Base-by-base conservation (phyloP, 1,140 invertebrate genomes). In the Diabrotica virgifera region DNA sequence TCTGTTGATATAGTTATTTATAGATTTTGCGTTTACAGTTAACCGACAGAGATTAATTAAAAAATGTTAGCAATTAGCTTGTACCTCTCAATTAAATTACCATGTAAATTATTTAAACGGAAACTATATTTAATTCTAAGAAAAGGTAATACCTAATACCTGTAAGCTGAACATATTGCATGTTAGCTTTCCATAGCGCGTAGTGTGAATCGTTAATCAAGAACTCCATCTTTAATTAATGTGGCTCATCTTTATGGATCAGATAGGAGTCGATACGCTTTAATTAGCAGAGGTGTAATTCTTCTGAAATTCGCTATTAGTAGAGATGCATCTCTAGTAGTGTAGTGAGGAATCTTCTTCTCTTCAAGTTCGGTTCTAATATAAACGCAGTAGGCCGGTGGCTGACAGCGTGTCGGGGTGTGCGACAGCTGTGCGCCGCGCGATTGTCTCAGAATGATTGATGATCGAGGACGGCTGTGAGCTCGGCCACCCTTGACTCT, bases 371-470 rank as follows among this genome's bases (percentile, higher is more conserved):
- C 24, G 4, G 24, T 24, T 63, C 66, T 67, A 62, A 70, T 68
- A 71, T 71, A 72, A 70, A 66, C 68, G 64, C 66, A 64, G 73
- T 67, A 68, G 70, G 71, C 71, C 72, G 75, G 73, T 74, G 70
- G 70, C 67, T 72, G 68, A 71, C 65, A 64, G 68, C 65, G 67
- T 73, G 74, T 74, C 75, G 70, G 73, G 66, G 67, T 74, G 70
- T 71, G 72, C 74, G 75, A 76, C 76, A 77, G 76, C 76, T 77
- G 76, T 74, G 72, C 74, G 68, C 72, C 68, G 66, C 66, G 73
- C 76, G 75, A 77, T 77, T 77, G 76, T 77, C 74, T 76, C 76
- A 67, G 76, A 70, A 77, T 77, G 76, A 77, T 77, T 77, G 76
- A 77, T 77, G 76, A 77, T 76, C 72, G 66, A 68, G 74, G 75